These are phyloP conservation scores for Ancistrus triradiatus DNA, from an alignment of 2,113 vertebrate species.

Conservation along the genomic window DNA sequence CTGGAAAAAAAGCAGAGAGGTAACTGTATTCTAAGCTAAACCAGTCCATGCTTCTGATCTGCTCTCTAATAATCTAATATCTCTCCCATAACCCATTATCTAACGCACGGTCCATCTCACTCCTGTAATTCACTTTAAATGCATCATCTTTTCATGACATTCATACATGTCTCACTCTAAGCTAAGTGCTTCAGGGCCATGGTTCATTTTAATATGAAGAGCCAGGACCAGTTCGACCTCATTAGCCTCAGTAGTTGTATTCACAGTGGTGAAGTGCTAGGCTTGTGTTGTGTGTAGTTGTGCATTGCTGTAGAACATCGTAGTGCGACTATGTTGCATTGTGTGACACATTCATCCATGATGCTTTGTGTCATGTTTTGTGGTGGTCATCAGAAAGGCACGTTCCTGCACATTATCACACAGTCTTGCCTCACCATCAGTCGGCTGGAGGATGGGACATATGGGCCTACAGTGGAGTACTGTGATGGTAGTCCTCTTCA, in stretches of 20 bases:
- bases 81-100: neutral
- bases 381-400: conserved; percentile 72
- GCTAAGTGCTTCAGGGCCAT: neutral
- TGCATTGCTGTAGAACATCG: neutral
- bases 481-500: conserved; percentile 77
- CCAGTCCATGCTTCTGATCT: neutral
- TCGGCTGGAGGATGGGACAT: conserved; percentile 76
- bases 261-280: too few species aligned
- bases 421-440: conserved; percentile 90
- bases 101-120: neutral
- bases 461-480: conserved; percentile 79
- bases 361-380: conserved; percentile 11
- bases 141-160: neutral
- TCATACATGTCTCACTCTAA: neutral
- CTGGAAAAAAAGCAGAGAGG: neutral
- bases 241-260: neutral
- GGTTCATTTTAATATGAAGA: neutral
- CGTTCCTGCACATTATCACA: conserved; percentile 87
- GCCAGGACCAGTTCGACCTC: too few species aligned
- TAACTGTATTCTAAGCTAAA: neutral
- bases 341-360: neutral
- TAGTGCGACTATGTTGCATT: neutral
- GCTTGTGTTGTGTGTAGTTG: neutral
- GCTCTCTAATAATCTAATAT: neutral
- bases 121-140: neutral